These are phyloP conservation scores for Frankliniella intonsa DNA, from an alignment of 2,888 invertebrate genomes.

Conservation along the genomic window DNA sequence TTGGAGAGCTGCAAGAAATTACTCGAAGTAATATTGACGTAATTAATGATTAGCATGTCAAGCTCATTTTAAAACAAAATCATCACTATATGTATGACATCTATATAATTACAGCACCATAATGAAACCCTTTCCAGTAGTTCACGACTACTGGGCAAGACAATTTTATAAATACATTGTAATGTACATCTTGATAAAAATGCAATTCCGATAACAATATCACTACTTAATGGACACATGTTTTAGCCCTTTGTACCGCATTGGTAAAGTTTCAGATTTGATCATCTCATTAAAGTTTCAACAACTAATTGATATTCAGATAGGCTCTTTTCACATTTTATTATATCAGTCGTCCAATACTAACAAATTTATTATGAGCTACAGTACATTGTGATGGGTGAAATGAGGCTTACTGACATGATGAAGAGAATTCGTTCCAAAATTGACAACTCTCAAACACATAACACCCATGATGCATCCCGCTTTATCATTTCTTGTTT, in stretches of 20 bases:
- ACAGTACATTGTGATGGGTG: slow-evolving; percentile 16
- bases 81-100: slow-evolving; percentile 19
- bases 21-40: slow-evolving; percentile 11
- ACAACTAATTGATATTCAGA: slow-evolving; percentile 19
- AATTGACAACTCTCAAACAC: slow-evolving; percentile 26
- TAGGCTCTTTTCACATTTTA: slow-evolving; percentile 21
- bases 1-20: slow-evolving; percentile 12
- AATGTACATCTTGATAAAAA: slow-evolving; percentile 24
- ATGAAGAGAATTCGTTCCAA: slow-evolving; percentile 14
- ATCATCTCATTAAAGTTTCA: not conserved
- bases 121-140: slow-evolving; percentile 12
- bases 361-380: slow-evolving; percentile 14
- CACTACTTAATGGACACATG: slow-evolving; percentile 24
- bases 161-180: slow-evolving; percentile 26
- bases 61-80: slow-evolving; percentile 18
- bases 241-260: slow-evolving; percentile 15
- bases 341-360: slow-evolving; percentile 26
- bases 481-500: not conserved
- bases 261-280: not conserved
- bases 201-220: slow-evolving; percentile 23
- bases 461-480: not conserved
- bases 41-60: slow-evolving; percentile 19
- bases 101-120: slow-evolving; percentile 23
- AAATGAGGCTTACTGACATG: slow-evolving; percentile 23
- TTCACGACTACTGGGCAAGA: not conserved